Evolutionary conservation across 1,140 invertebrate genomes (phyloP).

Genomic region (Drosophila ogumai): DNA sequence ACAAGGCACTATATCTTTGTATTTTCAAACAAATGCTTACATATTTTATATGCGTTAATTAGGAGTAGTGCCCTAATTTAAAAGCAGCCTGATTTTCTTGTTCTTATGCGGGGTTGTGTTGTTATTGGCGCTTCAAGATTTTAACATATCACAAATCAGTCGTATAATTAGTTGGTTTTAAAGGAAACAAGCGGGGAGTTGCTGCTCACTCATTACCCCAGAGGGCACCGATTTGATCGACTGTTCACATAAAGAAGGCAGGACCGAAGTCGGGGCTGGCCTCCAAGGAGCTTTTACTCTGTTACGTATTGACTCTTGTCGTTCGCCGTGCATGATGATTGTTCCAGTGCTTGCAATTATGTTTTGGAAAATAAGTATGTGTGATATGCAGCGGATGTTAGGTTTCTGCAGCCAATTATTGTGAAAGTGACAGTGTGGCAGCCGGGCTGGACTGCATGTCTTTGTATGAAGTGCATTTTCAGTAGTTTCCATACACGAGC

Average conservation of each 20-base stretch:
- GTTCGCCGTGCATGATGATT: neutral
- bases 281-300: neutral
- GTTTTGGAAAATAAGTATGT: conserved; percentile 51
- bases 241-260: neutral
- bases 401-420: conserved; percentile 58
- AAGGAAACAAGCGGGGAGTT: neutral
- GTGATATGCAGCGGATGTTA: conserved; percentile 51
- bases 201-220: neutral
- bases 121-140: neutral
- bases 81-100: neutral
- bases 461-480: conserved; percentile 16
- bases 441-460: conserved; percentile 10
- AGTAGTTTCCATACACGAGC: conserved; percentile 50
- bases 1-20: too few species aligned
- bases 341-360: conserved; percentile 49
- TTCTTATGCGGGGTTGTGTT: neutral
- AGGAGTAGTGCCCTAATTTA: too few species aligned
- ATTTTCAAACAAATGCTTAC: too few species aligned
- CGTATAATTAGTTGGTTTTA: neutral
- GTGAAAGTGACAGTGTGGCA: conserved; percentile 63
- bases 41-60: neutral
- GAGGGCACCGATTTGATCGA: neutral
- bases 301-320: conserved; percentile 7
- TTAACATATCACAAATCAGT: too few species aligned
- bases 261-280: neutral